Evolutionary conservation across 2,888 invertebrate species (phyloP), one percentile per base, ranked within the genome.

Genomic region (Oscheius myriophilus): DNA sequence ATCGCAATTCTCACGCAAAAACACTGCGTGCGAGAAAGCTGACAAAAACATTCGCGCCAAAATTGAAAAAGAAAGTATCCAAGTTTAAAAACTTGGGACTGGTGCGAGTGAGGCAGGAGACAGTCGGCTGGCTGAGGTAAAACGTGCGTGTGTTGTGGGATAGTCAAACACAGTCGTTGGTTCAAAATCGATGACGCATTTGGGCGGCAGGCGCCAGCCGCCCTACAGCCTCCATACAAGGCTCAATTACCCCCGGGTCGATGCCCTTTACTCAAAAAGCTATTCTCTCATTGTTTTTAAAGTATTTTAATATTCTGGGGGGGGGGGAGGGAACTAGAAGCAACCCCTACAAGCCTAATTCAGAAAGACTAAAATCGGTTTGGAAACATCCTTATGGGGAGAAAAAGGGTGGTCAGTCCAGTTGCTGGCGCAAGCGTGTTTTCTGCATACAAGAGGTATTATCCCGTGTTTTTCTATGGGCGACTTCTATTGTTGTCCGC

Each of bases 371-470:
- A 33, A 33, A 33, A 33, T 33, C 4, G 33, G 33, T 33, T 33
- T 9, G 33, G 33, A 33, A 33, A 9, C 33, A 6, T 16, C 49
- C 49, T 49, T 23, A 23, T n/a, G 23, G 26, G 3, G 14, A 25
- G 52, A 52, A 18, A 52, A 25, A 52, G 52, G 23, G 53, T 41
- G 46, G 49, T 49, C 49, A 33, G 21, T 26, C 26, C 33, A 33
- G 33, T 33, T 33, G 33, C 33, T 3, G 33, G 61, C 61, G 61
- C 25, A 49, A 46, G 61, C 26, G 59, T 54, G 46, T 61, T 49
- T 49, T 49, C 42, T 43, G 58, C 61, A 26, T 49, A 61, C 61
- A 61, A 45, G 61, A 49, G 61, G 61, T 49, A 61, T 61, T 61
- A 61, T 61, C 61, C 61, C 39, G 46, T 61, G 46, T 61, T 61